Evolutionary conservation across 37 sponge, comb jelly and placozoan species (phyloP).

Genomic region (Spongilla lacustris): DNA sequence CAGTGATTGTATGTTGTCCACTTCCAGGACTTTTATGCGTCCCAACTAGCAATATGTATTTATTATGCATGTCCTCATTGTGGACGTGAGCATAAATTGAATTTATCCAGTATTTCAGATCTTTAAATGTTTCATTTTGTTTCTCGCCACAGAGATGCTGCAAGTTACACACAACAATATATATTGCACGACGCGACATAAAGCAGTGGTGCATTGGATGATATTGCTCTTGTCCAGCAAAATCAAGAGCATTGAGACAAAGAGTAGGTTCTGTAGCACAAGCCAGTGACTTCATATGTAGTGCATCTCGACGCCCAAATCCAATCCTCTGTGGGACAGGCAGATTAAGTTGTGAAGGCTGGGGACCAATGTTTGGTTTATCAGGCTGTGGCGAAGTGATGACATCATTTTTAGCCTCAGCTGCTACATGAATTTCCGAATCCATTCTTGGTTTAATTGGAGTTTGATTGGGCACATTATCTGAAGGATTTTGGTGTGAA

Average conservation of each 20-base stretch:
- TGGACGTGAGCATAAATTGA: slow-evolving; percentile 58
- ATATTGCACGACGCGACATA: slow-evolving; percentile 61
- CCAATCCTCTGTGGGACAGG: not conserved
- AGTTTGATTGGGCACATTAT: too few species aligned
- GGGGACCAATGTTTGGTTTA: too few species aligned
- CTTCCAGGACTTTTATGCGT: slow-evolving; percentile 30
- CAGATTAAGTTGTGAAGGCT: too few species aligned
- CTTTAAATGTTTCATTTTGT: not conserved
- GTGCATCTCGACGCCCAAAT: not conserved
- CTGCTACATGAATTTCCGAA: too few species aligned
- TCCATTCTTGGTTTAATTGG: too few species aligned
- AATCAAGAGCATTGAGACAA: slow-evolving; percentile 22
- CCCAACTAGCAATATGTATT: slow-evolving; percentile 48
- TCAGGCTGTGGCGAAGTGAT: too few species aligned
- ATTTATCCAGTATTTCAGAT: slow-evolving; percentile 60
- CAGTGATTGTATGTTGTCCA: not conserved
- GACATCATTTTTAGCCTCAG: too few species aligned
- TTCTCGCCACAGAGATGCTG: not conserved
- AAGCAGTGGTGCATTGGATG: slow-evolving; percentile 83
- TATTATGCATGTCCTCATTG: not conserved
- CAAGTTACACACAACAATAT: slow-evolving; percentile 54
- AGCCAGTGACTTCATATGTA: not conserved
- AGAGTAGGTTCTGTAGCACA: not conserved
- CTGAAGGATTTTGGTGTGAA: too few species aligned
- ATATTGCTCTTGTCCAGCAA: slow-evolving; percentile 73